Evolutionary conservation across 2,888 invertebrate genomes (phyloP).

Genomic region (Drosophila kambysellisi): DNA sequence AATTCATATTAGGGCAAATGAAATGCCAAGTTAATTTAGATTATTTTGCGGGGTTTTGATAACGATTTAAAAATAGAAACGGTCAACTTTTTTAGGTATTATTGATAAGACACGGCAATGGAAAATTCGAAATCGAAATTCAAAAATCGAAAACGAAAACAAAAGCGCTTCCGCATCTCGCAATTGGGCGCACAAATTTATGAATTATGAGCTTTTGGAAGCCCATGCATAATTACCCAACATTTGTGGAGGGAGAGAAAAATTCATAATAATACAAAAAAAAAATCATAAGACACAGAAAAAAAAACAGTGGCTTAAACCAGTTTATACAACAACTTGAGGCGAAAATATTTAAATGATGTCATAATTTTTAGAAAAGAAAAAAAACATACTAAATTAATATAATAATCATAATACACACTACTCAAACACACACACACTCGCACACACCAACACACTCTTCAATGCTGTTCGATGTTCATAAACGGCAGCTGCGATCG

Average conservation of each 20-base stretch:
- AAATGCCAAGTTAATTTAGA: slow-evolving; percentile 33
- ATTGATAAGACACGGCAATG: slow-evolving; percentile 61
- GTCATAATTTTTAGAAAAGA: slow-evolving; percentile 76
- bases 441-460: slow-evolving; percentile 19
- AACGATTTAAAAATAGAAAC: slow-evolving; percentile 7
- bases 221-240: slow-evolving; percentile 68
- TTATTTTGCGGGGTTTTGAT: slow-evolving; percentile 31
- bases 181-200: slow-evolving; percentile 72
- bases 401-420: slow-evolving; percentile 76
- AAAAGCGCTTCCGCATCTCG: slow-evolving; percentile 73
- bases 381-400: slow-evolving; percentile 48
- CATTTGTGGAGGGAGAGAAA: slow-evolving; percentile 40
- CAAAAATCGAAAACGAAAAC: slow-evolving; percentile 45
- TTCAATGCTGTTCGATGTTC: slow-evolving; percentile 45
- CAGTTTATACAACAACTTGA: slow-evolving; percentile 67
- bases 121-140: slow-evolving; percentile 36
- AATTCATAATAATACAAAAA: slow-evolving; percentile 29
- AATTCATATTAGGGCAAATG: slow-evolving; percentile 26
- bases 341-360: slow-evolving; percentile 81
- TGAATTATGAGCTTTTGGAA: slow-evolving; percentile 71
- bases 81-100: not conserved
- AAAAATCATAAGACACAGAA: slow-evolving; percentile 8
- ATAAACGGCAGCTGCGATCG: slow-evolving; percentile 51
- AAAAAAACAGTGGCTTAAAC: slow-evolving; percentile 67
- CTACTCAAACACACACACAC: slow-evolving; percentile 41